Base-by-base conservation (phyloP, 2,888 invertebrate genomes). In the Invenusta paracnida region DNA sequence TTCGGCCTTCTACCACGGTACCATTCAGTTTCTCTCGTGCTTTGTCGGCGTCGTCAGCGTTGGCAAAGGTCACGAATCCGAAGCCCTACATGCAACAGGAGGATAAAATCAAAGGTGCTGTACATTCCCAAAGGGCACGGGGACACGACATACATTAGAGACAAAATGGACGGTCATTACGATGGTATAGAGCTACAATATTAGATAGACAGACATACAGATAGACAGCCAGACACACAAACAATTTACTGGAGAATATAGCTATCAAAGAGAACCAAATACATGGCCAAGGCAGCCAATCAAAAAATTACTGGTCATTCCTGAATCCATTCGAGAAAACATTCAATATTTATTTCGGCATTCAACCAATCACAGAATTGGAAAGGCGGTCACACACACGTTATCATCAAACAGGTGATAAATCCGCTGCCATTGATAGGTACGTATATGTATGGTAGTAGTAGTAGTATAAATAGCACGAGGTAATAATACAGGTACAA, bases 11-110 rank as follows among this genome's bases (percentile, higher is more conserved):
- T 95, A 98, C 97, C 95, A 98, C 96, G 94, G 97, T 97, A 95
- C 98, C 98, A 95, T 99, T 98, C 94, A 99, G 96, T 95, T 97
- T 96, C 95, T 97, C 97, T 94, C 98, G 96, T 95, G 99, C 98
- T 95, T 96, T 95, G 95, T 98, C 98, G 94, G 98, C 98, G 94
- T 99, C 98, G 94, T 95, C 95, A 95, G 96, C 96, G 95, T 96
- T 97, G 95, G 97, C 97, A 96, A 99, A 99, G 95, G 98, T 99
- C 95, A 99, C 98, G 96, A 99, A 99, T 95, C 98, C 98, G 95
- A 99, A 99, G 95, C 99, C 99, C 98, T 99, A 48, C 48, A 17
- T 48, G 48, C 5, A 48, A 11, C 48, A 48, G 48, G 48, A 48
- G 17, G 48, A 48, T 11, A 11, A 17, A 48, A 48, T 5, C 17